Base-by-base conservation (phyloP, 2,113 vertebrate genomes). In the Phycodurus eques region DNA sequence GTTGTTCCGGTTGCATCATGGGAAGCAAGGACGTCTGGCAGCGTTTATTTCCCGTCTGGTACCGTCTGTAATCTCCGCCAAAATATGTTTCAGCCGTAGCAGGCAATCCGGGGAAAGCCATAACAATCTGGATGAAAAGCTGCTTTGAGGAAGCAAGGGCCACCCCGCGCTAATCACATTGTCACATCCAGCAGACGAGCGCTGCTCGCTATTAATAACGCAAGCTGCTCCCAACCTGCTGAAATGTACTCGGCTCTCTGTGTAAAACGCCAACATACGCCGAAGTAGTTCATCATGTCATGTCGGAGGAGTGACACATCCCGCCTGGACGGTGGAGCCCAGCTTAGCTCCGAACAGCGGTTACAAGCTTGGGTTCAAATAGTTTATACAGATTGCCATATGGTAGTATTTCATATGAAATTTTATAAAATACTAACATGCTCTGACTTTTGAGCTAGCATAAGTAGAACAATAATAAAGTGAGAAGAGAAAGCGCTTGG, bases 41-140 rank as follows among this genome's bases (percentile, higher is more conserved):
- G 59, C 59, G 15, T 61, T 61, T 61, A 35, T 61, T 61, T 61
- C 59, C 59, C 59, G 59, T 61, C 59, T 61, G 59, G 31, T 61
- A 61, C 31, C 8, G 59, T 61, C 59, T 61, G 59, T 61, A 61
- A 61, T 61, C 59, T 61, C 59, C 14, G 59, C 31, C 59, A 39
- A 59, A 59, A 59, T 59, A 31, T 59, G 56, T 59, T 59, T 59
- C 15, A 61, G 59, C 2, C 2, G 31, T 31, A 15, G 59, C 31
- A 35, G 31, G 56, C 56, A 15, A 59, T 59, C 59, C 31, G 14
- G 59, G 59, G 59, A 61, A 61, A 33, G 33, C 59, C 59, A 39
- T 19, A 35, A 61, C 59, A 61, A 61, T 61, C 59, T 61, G 59
- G 59, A 61, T 61, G 59, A 17, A 61, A 61, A 61, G 59, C 59